Percentiles rank a stretch among this genome's conserved stretches.
phyloP scores from a whole-genome alignment of 64 coral and sea anemone species.

The Montipora foliosa region DNA sequence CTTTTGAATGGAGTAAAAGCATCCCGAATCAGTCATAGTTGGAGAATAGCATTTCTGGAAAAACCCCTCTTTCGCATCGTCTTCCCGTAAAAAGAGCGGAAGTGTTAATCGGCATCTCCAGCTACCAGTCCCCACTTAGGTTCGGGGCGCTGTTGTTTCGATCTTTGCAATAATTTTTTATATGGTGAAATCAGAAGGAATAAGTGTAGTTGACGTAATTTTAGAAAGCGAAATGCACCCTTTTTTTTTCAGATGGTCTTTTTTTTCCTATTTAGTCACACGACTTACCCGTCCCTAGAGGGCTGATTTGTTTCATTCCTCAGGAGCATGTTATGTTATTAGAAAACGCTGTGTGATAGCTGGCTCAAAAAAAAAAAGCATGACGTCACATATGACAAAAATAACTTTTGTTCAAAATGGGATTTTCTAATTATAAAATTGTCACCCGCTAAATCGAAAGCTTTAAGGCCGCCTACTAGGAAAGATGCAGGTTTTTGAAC shows the following conservation, averaged over 20 bases:
- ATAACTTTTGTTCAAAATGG: not conserved
- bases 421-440: slow-evolving; percentile 8
- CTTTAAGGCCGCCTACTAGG: not conserved
- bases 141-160: too few species aligned
- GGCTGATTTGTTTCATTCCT: not conserved
- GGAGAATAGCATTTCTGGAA: not conserved
- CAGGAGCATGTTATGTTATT: not conserved
- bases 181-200: not conserved
- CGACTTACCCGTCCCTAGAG: not conserved
- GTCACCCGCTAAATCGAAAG: not conserved
- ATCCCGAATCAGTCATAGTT: not conserved
- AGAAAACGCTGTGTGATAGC: not conserved
- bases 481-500: not conserved
- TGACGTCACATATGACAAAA: too few species aligned
- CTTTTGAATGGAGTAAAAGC: not conserved
- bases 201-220: not conserved
- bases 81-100: slow-evolving; percentile 61
- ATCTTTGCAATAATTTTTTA: too few species aligned
- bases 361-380: not conserved
- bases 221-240: not conserved
- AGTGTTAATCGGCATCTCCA: not conserved
- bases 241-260: not conserved
- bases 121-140: too few species aligned
- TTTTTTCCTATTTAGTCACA: not conserved
- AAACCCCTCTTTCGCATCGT: not conserved